These are phyloP conservation scores for Heloderma charlesbogerti DNA, from an alignment of 2,113 vertebrate genomes.

Conservation along the genomic window DNA sequence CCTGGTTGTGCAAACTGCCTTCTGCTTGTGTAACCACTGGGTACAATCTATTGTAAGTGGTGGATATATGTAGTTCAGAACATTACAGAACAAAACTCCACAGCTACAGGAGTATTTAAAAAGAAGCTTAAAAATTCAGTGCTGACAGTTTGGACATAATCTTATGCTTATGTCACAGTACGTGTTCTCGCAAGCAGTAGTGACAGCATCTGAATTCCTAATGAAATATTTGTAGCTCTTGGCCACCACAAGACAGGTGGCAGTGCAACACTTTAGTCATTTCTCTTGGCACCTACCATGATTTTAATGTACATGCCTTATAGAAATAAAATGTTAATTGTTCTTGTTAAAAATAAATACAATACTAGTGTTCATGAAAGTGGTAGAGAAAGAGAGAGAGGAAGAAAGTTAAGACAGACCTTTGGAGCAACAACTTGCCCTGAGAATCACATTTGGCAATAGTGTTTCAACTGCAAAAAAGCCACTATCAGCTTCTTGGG, in stretches of 20 bases:
- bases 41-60: too few species aligned
- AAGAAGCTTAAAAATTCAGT: background rate
- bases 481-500: background rate
- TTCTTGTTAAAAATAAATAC: constrained; percentile 16
- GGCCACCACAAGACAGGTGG: background rate
- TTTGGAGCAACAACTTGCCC: background rate
- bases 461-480: background rate
- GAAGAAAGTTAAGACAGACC: too few species aligned
- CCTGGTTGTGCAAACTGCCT: too few species aligned
- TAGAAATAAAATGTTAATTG: constrained; percentile 1
- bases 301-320: constrained; percentile 6
- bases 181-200: background rate
- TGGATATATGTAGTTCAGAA: background rate
- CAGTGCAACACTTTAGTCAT: background rate
- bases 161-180: background rate
- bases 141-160: background rate
- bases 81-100: background rate
- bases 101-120: background rate
- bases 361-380: background rate
- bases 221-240: constrained; percentile 19
- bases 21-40: too few species aligned
- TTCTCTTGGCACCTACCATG: background rate
- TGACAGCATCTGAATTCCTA: constrained; percentile 5
- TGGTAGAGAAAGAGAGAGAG: background rate
- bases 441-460: too few species aligned